Evolutionary conservation across 1,140 invertebrate species (phyloP).

Genomic region (Choristoneura fumiferana): DNA sequence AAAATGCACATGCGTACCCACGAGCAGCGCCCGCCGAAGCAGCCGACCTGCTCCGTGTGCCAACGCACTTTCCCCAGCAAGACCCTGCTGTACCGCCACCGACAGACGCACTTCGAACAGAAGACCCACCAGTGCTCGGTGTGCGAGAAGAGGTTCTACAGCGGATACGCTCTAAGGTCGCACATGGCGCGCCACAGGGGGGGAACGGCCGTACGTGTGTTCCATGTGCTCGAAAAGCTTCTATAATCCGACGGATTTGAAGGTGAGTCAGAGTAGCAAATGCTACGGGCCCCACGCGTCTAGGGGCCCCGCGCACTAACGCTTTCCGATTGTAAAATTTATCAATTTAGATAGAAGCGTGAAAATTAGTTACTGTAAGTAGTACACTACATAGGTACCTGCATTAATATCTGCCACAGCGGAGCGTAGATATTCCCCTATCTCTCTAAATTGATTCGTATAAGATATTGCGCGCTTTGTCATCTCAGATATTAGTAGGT

Average conservation of each 20-base stretch:
- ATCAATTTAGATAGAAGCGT: too few species aligned
- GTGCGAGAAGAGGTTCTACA: conserved; percentile 74
- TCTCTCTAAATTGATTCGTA: too few species aligned
- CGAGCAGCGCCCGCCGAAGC: conserved; percentile 76
- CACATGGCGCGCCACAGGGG: conserved; percentile 73
- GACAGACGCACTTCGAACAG: conserved; percentile 80
- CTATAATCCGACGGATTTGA: conserved; percentile 75
- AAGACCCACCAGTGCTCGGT: conserved; percentile 73
- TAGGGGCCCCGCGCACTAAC: too few species aligned
- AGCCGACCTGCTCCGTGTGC: conserved; percentile 80
- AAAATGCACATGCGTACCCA: conserved; percentile 82
- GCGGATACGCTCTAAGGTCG: conserved; percentile 71
- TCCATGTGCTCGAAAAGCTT: conserved; percentile 71
- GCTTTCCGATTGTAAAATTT: too few species aligned
- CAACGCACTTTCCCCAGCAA: conserved; percentile 79
- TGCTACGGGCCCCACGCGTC: too few species aligned
- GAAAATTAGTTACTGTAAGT: too few species aligned
- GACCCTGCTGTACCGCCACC: conserved; percentile 78
- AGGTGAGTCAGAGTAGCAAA: conserved; percentile 42
- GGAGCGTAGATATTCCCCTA: too few species aligned
- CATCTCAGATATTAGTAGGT: too few species aligned
- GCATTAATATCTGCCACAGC: too few species aligned
- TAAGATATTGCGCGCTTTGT: too few species aligned
- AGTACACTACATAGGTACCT: too few species aligned
- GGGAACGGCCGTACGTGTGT: conserved; percentile 68